These are phyloP conservation scores for Oncorhynchus masou DNA, from an alignment of 2,113 vertebrate species.

Conservation along the genomic window DNA sequence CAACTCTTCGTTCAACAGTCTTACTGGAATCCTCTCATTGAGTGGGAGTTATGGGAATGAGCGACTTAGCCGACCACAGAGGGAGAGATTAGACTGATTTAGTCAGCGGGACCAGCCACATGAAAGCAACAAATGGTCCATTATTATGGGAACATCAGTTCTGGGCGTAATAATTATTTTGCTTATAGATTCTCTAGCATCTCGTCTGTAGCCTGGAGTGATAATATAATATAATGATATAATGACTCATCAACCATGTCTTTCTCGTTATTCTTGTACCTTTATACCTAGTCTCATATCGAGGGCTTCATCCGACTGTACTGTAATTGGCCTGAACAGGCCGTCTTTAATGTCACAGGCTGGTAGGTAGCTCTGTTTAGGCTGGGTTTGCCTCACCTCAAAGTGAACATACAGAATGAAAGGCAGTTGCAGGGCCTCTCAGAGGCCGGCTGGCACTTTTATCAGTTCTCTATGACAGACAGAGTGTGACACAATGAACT, in stretches of 20 bases:
- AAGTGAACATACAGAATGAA: no score
- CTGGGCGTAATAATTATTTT: slow-evolving; percentile 71
- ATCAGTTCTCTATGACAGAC: no score
- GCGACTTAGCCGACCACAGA: slow-evolving; percentile 64
- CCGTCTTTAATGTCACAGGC: slow-evolving; percentile 50
- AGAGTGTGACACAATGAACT: no score
- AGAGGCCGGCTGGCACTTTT: no score
- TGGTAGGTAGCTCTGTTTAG: not conserved
- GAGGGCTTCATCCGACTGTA: slow-evolving; percentile 54
- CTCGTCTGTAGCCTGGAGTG: slow-evolving; percentile 56
- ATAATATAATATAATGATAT: not conserved
- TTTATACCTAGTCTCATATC: slow-evolving; percentile 49
- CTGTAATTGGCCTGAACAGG: no score
- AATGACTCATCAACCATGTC: slow-evolving; percentile 51
- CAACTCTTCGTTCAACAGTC: slow-evolving; percentile 60
- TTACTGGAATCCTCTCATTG: slow-evolving; percentile 72
- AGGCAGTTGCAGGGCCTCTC: no score
- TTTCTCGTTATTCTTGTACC: slow-evolving; percentile 59
- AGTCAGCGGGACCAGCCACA: slow-evolving; percentile 74
- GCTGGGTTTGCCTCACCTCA: no score
- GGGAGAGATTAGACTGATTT: slow-evolving; percentile 68
- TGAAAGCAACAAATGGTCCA: slow-evolving; percentile 73
- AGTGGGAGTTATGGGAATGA: slow-evolving; percentile 74
- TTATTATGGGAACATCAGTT: slow-evolving; percentile 75
- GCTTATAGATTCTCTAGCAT: slow-evolving; percentile 64